A percentile compares a stretch with the other conserved stretches of the same genome.
phyloP scores from a whole-genome alignment of 2,797 vertebrate genomes.

The Podarcis siculus region DNA sequence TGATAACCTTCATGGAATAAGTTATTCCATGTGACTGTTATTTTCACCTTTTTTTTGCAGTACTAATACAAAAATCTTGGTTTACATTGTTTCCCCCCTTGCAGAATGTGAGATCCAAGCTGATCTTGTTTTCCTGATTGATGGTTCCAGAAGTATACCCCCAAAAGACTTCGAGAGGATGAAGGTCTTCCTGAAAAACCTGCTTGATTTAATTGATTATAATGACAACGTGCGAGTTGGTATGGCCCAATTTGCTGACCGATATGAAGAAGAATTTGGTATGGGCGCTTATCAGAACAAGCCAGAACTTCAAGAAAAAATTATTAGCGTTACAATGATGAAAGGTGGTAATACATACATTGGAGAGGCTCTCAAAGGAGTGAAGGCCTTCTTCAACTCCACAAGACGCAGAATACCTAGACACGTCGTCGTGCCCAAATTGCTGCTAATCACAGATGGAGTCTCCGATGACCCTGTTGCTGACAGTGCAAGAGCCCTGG shows the following conservation, averaged over 20 bases:
- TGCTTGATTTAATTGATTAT: constrained; percentile 60
- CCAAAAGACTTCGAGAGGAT: constrained; percentile 48
- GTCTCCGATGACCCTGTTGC: constrained; percentile 60
- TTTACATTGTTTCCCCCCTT: constrained; percentile 14
- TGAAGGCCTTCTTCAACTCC: constrained; percentile 57
- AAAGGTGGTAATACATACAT: constrained; percentile 40
- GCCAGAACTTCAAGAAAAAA: constrained; percentile 42
- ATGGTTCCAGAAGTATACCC: constrained; percentile 68
- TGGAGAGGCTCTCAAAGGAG: constrained; percentile 46
- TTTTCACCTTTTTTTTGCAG: neutral
- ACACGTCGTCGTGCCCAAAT: constrained; percentile 42
- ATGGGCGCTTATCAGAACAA: constrained; percentile 30
- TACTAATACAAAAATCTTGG: neutral
- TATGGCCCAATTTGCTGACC: constrained; percentile 64
- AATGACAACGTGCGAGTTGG: constrained; percentile 59
- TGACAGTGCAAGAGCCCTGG: constrained; percentile 58
- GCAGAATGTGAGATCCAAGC: constrained; percentile 69
- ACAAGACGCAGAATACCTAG: constrained; percentile 45
- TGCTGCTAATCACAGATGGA: constrained; percentile 73
- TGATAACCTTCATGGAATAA: neutral
- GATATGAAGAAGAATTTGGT: constrained; percentile 39
- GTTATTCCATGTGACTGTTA: neutral
- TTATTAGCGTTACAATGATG: constrained; percentile 54
- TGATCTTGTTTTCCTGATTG: constrained; percentile 73
- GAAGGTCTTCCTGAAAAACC: constrained; percentile 57